phyloP scores from a whole-genome alignment of 92 coral and sea anemone genomes.

The Zoanthus sociatus region DNA sequence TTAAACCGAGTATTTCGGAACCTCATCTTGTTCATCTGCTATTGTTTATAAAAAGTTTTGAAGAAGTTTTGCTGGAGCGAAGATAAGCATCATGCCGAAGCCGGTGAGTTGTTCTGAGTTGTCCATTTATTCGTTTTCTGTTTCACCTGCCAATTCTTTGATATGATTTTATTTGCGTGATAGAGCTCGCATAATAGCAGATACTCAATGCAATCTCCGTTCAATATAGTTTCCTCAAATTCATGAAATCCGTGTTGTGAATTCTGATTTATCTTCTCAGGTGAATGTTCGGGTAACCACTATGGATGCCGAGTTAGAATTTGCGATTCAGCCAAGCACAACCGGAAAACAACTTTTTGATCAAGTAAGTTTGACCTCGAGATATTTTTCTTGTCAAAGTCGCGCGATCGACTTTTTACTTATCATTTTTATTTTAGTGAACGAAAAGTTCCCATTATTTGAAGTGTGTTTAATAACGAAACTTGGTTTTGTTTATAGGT shows the following conservation, averaged over 20 bases:
- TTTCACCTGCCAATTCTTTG: background rate
- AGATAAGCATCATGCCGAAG: constrained; percentile 28
- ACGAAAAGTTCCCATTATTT: background rate
- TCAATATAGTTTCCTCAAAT: background rate
- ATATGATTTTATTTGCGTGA: constrained; percentile 20
- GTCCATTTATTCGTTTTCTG: background rate
- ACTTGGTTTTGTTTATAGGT: constrained; percentile 63
- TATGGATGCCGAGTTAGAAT: constrained; percentile 95
- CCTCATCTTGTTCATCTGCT: constrained; percentile 13
- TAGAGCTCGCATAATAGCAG: background rate
- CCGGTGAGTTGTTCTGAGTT: constrained; percentile 15
- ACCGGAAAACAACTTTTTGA: constrained; percentile 98
- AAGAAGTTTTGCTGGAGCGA: constrained; percentile 1
- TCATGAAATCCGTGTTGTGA: background rate
- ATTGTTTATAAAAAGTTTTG: constrained; percentile 37
- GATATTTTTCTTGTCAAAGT: background rate
- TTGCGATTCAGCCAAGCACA: constrained; percentile 96
- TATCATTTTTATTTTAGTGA: background rate
- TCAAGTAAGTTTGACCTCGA: constrained; percentile 67
- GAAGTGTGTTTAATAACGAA: constrained; percentile 21
- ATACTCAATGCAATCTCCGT: background rate
- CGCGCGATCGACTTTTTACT: background rate
- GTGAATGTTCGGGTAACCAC: constrained; percentile 93
- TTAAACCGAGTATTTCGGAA: background rate
- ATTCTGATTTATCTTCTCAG: constrained; percentile 49